Percentiles rank a stretch among this genome's conserved stretches.
Conservation (phyloP, 2,888 invertebrate genomes). For the Pyrocoelia pectoralis region DNA sequence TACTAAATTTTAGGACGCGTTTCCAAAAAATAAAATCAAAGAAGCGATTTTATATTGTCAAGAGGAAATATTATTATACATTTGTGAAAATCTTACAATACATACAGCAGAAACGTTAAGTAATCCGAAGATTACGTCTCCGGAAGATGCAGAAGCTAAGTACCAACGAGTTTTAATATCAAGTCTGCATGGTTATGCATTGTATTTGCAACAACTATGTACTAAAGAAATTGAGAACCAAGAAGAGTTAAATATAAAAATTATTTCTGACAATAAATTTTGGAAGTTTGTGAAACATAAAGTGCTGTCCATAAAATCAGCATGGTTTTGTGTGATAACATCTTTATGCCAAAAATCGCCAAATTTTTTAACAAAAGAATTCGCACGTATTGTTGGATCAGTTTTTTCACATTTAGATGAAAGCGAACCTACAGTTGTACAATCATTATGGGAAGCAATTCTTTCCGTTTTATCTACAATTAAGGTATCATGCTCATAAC, state of each 20-base stretch:
- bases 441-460: slow-evolving; percentile 78
- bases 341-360: slow-evolving; percentile 67
- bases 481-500: slow-evolving; percentile 55
- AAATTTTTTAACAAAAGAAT: slow-evolving; percentile 64
- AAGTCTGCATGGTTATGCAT: slow-evolving; percentile 71
- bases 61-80: slow-evolving; percentile 76
- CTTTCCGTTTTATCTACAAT: slow-evolving; percentile 68
- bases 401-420: slow-evolving; percentile 74
- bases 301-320: slow-evolving; percentile 61
- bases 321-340: slow-evolving; percentile 75
- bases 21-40: slow-evolving; percentile 78
- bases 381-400: slow-evolving; percentile 64
- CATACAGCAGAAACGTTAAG: slow-evolving; percentile 66
- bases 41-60: slow-evolving; percentile 86
- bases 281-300: slow-evolving; percentile 75
- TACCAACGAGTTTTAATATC: slow-evolving; percentile 72
- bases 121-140: slow-evolving; percentile 62
- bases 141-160: slow-evolving; percentile 75
- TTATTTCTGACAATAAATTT: slow-evolving; percentile 70
- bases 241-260: slow-evolving; percentile 58
- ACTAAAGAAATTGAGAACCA: slow-evolving; percentile 61
- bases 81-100: slow-evolving; percentile 74
- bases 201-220: slow-evolving; percentile 68
- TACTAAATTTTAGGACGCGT: slow-evolving; percentile 68
- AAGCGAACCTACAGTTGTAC: slow-evolving; percentile 70